A percentile compares a stretch with the other conserved stretches of the same genome.
Conservation (phyloP, 2,113 vertebrate genomes). For the Dicrurus megarhynchus region DNA sequence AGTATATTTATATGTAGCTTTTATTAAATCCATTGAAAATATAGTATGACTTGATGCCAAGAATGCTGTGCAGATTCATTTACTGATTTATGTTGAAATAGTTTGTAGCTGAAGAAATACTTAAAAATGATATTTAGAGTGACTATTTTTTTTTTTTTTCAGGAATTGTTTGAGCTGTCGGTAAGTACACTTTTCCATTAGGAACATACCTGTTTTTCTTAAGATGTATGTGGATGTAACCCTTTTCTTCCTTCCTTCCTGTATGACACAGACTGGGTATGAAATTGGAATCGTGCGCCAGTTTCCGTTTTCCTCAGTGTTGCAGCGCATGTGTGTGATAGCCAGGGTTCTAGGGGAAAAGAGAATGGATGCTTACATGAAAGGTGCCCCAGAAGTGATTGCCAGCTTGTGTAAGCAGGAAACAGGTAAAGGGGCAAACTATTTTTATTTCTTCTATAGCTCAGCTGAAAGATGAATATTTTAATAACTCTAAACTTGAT, state of each 20-base stretch:
- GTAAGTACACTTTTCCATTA: constrained; percentile 74
- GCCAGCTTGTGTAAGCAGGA: constrained; percentile 90
- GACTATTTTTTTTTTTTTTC: neutral
- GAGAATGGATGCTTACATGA: constrained; percentile 94
- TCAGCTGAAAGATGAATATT: neutral
- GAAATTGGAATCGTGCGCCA: constrained; percentile 96
- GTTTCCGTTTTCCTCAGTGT: constrained; percentile 93
- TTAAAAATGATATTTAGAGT: neutral
- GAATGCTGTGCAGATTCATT: neutral
- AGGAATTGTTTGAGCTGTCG: constrained; percentile 92
- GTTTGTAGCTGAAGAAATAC: neutral
- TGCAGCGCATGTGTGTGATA: constrained; percentile 94
- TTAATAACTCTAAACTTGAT: neutral
- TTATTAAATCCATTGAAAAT: neutral
- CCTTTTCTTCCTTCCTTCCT: neutral
- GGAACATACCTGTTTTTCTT: neutral
- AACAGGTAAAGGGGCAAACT: constrained; percentile 76
- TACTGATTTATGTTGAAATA: neutral
- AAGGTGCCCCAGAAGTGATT: constrained; percentile 93
- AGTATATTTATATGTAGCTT: neutral
- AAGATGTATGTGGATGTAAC: neutral
- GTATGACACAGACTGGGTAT: constrained; percentile 77
- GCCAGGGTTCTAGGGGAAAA: constrained; percentile 87
- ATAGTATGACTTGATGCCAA: neutral
- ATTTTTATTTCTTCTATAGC: neutral